Base-by-base conservation (phyloP, 2,888 invertebrate species). In the Apamea crenata region DNA sequence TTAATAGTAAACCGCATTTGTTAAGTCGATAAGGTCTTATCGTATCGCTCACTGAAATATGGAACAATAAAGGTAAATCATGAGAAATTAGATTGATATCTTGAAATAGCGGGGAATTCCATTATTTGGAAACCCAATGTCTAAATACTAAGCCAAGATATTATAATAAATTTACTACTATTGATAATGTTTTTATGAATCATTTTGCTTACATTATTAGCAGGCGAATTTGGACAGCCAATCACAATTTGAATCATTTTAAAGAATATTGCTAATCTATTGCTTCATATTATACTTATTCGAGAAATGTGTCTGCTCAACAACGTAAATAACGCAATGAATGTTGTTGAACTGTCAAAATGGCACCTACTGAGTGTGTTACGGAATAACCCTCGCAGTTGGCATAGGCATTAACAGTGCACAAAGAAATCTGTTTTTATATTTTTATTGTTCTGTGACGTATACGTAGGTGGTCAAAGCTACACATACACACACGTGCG, bases 401-500 rank as follows among this genome's bases (percentile, higher is more conserved):
- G 29, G n/a, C 16, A 50, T 89, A 89, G 87, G 87, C 72, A 87
- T 74, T 32, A 79, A 85, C 18, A 78, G 14, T 69, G n/a, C 63
- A n/a, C 32, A 69, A 8, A 36, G 21, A 53, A 29, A 29, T 18
- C 29, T 61, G 29, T 69, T 44, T 74, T 29, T 44, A 80, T 83
- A 86, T 84, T 88, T 88, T 87, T 66, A 78, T 85, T 90, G 82
- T 47, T 91, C 91, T 91, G 66, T 91, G 91, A 82, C 86, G 78
- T 76, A 88, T 59, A 82, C 85, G 84, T 89, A 79, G 87, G 90
- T 90, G 89, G 90, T 87, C 87, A 77, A 77, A 74, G 66, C 72
- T 76, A 80, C 21, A 50, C 18, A 18, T 50, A 56, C 83, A 44
- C 85, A 89, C 86, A 88, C 83, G 74, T 71, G 56, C 65, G 50